These are phyloP conservation scores for Trichonephila inaurata DNA, from an alignment of 1,140 invertebrate species.

Conservation along the genomic window DNA sequence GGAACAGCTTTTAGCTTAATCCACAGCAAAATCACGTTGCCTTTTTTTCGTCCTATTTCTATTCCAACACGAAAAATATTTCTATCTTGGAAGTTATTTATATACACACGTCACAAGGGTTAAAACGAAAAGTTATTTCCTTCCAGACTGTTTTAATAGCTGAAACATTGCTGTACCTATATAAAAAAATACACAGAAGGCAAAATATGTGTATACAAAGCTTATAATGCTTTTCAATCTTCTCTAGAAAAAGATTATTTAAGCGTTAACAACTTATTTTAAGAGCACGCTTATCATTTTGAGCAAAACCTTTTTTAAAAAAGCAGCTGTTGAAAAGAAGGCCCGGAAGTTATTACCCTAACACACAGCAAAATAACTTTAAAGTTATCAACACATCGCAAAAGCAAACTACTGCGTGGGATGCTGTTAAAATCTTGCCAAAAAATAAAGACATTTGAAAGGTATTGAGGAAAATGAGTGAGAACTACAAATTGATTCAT, in stretches of 20 bases:
- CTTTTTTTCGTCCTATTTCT: background rate
- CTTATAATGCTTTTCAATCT: background rate
- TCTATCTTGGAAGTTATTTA: background rate
- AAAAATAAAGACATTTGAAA: background rate
- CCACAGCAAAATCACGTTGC: background rate
- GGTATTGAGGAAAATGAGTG: no score
- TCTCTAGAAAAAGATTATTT: background rate
- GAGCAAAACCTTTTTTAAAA: background rate
- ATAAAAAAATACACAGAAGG: background rate
- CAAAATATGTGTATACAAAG: background rate
- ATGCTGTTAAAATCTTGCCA: background rate
- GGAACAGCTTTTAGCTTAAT: no score
- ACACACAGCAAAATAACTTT: background rate
- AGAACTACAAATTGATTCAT: no score
- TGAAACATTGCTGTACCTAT: background rate
- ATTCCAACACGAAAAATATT: background rate
- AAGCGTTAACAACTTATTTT: slow-evolving; percentile 2
- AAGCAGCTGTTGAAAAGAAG: background rate
- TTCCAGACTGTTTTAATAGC: background rate
- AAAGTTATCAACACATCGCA: background rate
- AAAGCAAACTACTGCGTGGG: background rate
- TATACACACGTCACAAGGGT: background rate
- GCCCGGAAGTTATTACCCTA: background rate
- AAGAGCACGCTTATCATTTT: background rate
- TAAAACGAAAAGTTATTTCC: background rate